phyloP scores from a whole-genome alignment of 2,888 invertebrate genomes.

The Dilophus febrilis region DNA sequence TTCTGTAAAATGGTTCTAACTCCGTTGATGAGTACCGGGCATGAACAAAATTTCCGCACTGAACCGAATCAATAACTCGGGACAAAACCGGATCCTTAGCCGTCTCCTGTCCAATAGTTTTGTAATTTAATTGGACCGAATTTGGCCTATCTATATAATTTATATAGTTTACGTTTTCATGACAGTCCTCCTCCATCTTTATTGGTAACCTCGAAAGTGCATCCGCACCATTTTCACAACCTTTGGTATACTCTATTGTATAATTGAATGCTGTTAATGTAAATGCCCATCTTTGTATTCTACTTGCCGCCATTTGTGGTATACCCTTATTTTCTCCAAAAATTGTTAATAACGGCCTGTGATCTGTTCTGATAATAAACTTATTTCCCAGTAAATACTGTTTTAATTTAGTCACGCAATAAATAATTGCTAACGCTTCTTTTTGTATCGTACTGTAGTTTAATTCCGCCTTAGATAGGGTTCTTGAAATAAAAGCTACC shows the following conservation, averaged over 20 bases:
- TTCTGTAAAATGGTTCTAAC: not conserved
- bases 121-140: no score
- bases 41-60: not conserved
- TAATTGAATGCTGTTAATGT: no score
- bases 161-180: no score
- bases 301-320: not conserved
- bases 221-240: not conserved
- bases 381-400: slow-evolving; percentile 1
- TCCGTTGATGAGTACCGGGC: no score
- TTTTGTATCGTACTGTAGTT: slow-evolving; percentile 12
- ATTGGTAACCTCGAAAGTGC: not conserved
- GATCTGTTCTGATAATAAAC: slow-evolving; percentile 3
- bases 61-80: not conserved
- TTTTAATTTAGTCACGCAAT: not conserved
- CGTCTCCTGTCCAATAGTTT: no score
- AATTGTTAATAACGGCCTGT: slow-evolving; percentile 6
- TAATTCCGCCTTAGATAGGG: slow-evolving; percentile 8
- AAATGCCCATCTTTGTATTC: not conserved
- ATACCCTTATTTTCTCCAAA: slow-evolving; percentile 6
- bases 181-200: no score
- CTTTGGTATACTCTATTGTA: not conserved
- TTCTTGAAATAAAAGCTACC: slow-evolving; percentile 11
- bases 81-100: no score
- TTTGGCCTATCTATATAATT: no score
- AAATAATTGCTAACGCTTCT: slow-evolving; percentile 10